Base-by-base conservation (phyloP, 2,113 vertebrate species). In the Pandion haliaetus region DNA sequence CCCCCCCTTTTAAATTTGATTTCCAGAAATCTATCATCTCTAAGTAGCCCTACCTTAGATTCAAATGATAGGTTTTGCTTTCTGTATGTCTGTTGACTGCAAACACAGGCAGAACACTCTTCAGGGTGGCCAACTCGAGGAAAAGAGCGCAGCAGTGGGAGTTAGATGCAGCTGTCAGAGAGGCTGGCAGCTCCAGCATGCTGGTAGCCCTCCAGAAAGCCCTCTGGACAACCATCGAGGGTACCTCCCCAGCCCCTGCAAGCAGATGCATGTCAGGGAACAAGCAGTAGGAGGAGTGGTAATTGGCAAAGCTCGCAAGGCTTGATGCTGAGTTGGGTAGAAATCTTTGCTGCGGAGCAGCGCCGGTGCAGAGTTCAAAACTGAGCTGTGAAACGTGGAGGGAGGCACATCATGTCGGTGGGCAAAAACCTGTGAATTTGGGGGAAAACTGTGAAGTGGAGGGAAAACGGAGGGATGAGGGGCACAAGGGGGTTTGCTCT, bases 171-270 rank as follows among this genome's bases (percentile, higher is more conserved):
- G 91, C 74, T 94, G 93, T 95, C 3, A 4, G 90, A 89, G 86
- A 66, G 71, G 79, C 2, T 90, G 94, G 87, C 71, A 55, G 59
- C 50, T 92, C 40, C 49, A 77, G 45, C 58, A 36, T 0, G 6
- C 84, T 93, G 93, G 80, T 92, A 78, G 55, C 29, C 55, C 71
- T 96, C 94, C 95, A 95, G 67, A 93, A 97, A 91, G 67, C 94
- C 95, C 94, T 77, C 58, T 47, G 85, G 94, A 80, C 83, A 85
- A 52, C 61, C 4, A 0, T 29, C 0, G 8, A 36, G 91, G 49
- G 73, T 52, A 45, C 81, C 70, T 94, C 78, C 93, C 70, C 38
- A 71, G 59, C 70, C 0, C 0, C 73, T 80, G 89, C 96, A 96
- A 89, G 95, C 81, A 82, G 78, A 82, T 38, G 69, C 95, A 77